phyloP scores from a whole-genome alignment of 2,113 vertebrate species.

The Thinocorus orbignyianus region DNA sequence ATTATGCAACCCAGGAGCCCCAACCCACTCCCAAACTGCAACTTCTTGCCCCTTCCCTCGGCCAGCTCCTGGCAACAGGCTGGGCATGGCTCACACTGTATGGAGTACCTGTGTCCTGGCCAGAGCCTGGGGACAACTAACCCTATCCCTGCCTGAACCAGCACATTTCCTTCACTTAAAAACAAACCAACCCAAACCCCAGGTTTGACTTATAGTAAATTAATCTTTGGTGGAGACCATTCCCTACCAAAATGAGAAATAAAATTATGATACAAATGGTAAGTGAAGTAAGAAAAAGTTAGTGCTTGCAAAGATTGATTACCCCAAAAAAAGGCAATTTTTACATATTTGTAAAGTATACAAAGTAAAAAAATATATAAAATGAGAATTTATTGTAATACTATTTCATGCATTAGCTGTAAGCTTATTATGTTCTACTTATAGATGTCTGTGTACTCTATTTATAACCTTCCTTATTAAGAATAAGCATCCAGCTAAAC shows the following conservation, averaged over 20 bases:
- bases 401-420: neutral
- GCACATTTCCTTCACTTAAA: neutral
- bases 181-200: neutral
- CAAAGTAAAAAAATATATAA: neutral
- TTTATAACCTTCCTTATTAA: neutral
- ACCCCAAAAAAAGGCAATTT: neutral
- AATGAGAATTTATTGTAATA: neutral
- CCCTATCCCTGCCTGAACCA: too few relatives aligned
- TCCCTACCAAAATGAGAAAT: neutral
- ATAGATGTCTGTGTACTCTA: neutral
- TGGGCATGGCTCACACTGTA: too few relatives aligned
- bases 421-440: neutral
- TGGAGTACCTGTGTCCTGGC: too few relatives aligned
- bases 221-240: neutral
- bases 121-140: too few relatives aligned
- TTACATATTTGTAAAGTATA: neutral
- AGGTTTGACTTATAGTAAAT: neutral
- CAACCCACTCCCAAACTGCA: too few relatives aligned
- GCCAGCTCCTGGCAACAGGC: too few relatives aligned
- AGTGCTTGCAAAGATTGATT: neutral
- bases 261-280: neutral
- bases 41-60: too few relatives aligned
- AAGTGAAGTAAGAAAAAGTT: neutral
- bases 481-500: neutral
- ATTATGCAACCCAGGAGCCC: too few relatives aligned